A percentile compares a stretch with the other conserved stretches of the same genome.
phyloP scores from a whole-genome alignment of 2,888 invertebrate genomes.

The Melangyna quadrimaculata region DNA sequence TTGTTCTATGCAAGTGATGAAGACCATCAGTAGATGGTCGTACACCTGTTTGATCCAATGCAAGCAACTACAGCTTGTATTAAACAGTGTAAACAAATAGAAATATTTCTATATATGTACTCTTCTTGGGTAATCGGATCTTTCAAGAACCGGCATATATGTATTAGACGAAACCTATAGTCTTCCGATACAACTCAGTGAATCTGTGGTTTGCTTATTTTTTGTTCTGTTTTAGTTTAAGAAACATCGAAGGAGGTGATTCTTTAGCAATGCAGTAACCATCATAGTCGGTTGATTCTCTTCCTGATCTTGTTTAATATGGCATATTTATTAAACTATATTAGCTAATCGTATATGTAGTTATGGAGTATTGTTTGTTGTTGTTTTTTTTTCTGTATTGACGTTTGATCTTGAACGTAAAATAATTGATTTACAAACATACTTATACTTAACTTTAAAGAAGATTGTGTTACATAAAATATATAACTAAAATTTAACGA shows the following conservation, averaged over 20 bases:
- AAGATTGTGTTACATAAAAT: neutral
- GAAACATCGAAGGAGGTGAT: constrained; percentile 17
- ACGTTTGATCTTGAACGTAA: constrained; percentile 25
- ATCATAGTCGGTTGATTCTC: constrained; percentile 34
- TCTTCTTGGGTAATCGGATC: constrained; percentile 64
- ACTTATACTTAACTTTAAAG: neutral
- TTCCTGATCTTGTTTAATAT: constrained; percentile 66
- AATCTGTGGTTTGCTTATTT: constrained; percentile 29
- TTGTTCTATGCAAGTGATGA: constrained; percentile 13
- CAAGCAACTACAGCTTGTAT: constrained; percentile 10
- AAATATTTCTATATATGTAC: neutral
- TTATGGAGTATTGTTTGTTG: constrained; percentile 41
- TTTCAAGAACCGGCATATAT: constrained; percentile 38
- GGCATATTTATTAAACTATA: constrained; percentile 62
- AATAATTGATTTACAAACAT: neutral
- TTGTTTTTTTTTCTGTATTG: neutral
- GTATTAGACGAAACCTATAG: neutral
- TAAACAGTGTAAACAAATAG: constrained; percentile 55
- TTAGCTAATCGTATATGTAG: constrained; percentile 35
- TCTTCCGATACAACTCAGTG: constrained; percentile 33
- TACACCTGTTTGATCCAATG: constrained; percentile 31
- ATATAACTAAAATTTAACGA: constrained; percentile 13
- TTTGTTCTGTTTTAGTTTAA: neutral
- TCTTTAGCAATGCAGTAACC: constrained; percentile 50
- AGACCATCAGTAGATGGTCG: constrained; percentile 34